phyloP scores from a whole-genome alignment of 1,140 invertebrate species.

The Stratiolaelaps scimitus region DNA sequence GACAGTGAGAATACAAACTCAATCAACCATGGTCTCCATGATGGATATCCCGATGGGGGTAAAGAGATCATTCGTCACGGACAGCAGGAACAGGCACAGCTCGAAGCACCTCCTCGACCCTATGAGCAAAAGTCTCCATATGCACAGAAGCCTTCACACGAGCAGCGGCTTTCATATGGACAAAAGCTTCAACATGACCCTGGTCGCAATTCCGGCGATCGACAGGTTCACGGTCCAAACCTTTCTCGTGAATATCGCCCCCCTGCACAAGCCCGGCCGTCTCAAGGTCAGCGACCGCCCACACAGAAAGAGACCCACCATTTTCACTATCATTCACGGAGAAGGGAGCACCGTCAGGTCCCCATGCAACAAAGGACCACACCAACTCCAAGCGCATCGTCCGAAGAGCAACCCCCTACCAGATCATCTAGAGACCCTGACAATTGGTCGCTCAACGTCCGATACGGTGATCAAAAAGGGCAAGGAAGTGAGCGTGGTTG shows the following conservation, averaged over 20 bases:
- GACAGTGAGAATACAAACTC: background rate
- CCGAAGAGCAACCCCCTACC: slow-evolving; percentile 10
- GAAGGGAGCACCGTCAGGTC: no score
- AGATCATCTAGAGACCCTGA: background rate
- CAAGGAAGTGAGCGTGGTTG: background rate
- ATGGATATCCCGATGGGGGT: no score
- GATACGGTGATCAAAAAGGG: background rate
- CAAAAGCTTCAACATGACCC: background rate
- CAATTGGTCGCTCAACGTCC: background rate
- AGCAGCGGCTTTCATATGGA: no score
- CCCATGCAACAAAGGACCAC: background rate
- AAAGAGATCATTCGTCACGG: no score
- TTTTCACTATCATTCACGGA: background rate
- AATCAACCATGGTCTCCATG: background rate
- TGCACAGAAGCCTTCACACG: no score
- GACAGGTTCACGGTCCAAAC: background rate
- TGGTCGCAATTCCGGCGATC: slow-evolving; percentile 6
- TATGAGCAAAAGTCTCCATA: no score
- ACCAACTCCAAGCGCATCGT: background rate
- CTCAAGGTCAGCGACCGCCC: background rate
- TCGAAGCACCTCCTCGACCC: no score
- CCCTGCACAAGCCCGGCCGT: background rate
- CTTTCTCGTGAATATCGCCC: slow-evolving; percentile 1
- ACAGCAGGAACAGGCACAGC: no score
- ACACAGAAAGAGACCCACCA: background rate